Conservation (phyloP, 1,140 invertebrate genomes). For the Drosophila kepulauana region DNA sequence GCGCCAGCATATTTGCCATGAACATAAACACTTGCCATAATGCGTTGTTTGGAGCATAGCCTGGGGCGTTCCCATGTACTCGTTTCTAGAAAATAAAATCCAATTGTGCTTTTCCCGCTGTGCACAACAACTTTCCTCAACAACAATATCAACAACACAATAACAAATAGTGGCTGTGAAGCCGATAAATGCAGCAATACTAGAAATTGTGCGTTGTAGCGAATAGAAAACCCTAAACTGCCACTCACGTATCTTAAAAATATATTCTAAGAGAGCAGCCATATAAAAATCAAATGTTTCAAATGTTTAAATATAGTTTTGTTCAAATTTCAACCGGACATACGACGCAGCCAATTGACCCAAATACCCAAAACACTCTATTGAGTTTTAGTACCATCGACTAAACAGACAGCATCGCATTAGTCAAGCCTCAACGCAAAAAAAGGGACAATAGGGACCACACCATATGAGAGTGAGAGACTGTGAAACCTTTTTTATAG, state of each 20-base stretch:
- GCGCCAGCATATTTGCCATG: conserved; percentile 5
- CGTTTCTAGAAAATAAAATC: neutral
- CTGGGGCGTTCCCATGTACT: conserved; percentile 20
- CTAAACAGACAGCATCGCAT: neutral
- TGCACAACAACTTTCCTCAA: neutral
- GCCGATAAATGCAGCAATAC: neutral
- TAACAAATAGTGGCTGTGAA: neutral
- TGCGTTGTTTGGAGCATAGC: conserved; percentile 24
- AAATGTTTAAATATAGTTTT: conserved; percentile 6
- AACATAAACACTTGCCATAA: conserved; percentile 23
- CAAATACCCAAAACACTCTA: neutral
- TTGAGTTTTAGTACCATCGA: conserved; percentile 10
- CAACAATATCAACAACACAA: conserved; percentile 1
- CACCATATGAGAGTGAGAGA: too few relatives aligned
- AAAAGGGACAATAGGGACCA: neutral
- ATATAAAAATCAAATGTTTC: neutral
- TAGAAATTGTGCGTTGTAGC: conserved; percentile 4
- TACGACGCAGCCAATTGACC: neutral
- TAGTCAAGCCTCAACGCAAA: neutral
- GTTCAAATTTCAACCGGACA: neutral
- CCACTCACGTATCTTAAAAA: neutral
- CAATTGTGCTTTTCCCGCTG: neutral
- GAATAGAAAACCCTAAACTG: neutral
- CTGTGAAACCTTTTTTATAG: conserved; percentile 27
- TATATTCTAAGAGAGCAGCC: too few relatives aligned